These are phyloP conservation scores for Brachypteracias leptosomus DNA, from an alignment of 2,113 vertebrate species.

Conservation along the genomic window DNA sequence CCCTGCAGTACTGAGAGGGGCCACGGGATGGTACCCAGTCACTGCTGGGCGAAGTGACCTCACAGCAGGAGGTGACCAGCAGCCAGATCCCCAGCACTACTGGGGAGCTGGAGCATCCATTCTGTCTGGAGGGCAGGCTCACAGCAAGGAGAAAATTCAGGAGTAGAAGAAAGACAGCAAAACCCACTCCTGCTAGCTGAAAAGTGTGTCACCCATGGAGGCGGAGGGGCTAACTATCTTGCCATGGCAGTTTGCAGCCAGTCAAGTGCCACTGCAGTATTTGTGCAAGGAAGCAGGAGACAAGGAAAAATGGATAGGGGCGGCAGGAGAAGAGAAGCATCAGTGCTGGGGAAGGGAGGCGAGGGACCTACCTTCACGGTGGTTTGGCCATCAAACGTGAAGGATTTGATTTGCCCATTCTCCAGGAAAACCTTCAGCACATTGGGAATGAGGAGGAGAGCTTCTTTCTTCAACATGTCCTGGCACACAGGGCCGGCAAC, in stretches of 20 bases:
- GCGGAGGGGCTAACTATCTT: not conserved
- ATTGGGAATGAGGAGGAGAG: conserved; percentile 95
- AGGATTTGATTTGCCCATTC: conserved; percentile 99
- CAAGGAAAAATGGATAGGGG: not conserved
- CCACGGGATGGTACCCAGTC: not conserved
- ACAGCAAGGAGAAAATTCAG: not conserved
- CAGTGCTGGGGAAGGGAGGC: rapidly evolving
- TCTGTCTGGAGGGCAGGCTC: not conserved
- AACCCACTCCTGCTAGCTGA: not conserved
- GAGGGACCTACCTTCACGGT: conserved; percentile 88
- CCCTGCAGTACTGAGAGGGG: not conserved
- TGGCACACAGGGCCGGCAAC: conserved; percentile 34
- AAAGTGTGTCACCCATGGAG: not conserved
- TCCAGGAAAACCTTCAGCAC: conserved; percentile 98
- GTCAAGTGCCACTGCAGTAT: not conserved
- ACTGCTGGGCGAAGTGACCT: not conserved
- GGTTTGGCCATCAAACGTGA: conserved; percentile 96
- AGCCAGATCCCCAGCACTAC: not conserved
- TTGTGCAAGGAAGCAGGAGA: not conserved
- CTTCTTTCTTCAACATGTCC: conserved; percentile 99
- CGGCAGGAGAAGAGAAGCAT: not conserved
- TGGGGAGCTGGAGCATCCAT: not conserved
- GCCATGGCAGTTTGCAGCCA: not conserved
- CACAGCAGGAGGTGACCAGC: not conserved
- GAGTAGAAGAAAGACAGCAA: not conserved